phyloP scores from a whole-genome alignment of 2,113 vertebrate species.

The Nesospiza acunhae region DNA sequence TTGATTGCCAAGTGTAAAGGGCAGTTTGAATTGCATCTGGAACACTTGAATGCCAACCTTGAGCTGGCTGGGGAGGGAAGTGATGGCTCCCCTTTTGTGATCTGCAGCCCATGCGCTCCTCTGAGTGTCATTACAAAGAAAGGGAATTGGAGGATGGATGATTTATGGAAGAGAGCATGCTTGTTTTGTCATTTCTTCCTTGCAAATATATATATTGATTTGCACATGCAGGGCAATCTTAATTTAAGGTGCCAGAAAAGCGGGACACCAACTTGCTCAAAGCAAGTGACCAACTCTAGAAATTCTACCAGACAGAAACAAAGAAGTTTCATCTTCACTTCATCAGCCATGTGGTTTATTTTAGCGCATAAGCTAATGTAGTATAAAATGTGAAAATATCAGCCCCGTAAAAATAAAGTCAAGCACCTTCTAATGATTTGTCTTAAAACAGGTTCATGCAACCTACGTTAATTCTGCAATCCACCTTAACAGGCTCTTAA shows the following conservation, averaged over 20 bases:
- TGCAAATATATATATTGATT: neutral
- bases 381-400: neutral
- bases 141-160: neutral
- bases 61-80: neutral
- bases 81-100: neutral
- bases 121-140: neutral
- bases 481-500: neutral
- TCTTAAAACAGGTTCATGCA: neutral
- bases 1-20: neutral
- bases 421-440: neutral
- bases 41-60: neutral
- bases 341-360: neutral
- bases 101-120: neutral
- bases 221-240: neutral
- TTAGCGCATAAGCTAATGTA: neutral
- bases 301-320: neutral
- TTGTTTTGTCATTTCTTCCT: neutral
- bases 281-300: neutral
- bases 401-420: neutral
- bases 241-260: neutral
- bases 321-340: neutral
- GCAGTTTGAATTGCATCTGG: neutral
- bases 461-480: neutral
- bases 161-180: neutral
- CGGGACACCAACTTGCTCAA: neutral